phyloP scores from a whole-genome alignment of 2,888 invertebrate genomes.

The Drosophila recens region DNA sequence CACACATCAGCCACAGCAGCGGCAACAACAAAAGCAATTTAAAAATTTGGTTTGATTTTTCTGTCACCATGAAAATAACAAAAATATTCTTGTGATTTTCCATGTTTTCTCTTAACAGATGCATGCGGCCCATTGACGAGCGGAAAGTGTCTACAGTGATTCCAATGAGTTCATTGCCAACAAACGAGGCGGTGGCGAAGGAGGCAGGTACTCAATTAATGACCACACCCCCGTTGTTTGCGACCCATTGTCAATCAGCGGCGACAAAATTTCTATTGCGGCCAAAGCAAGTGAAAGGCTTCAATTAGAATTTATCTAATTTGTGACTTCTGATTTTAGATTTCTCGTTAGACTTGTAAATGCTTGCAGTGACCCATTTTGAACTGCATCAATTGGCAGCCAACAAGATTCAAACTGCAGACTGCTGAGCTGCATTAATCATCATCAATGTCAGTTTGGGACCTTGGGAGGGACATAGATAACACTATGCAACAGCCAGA shows the following conservation, averaged over 20 bases:
- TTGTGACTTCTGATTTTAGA: constrained; percentile 27
- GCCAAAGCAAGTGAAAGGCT: constrained; percentile 23
- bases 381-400: constrained; percentile 54
- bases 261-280: constrained; percentile 31
- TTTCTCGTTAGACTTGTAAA: constrained; percentile 19
- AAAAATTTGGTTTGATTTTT: constrained; percentile 21
- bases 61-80: constrained; percentile 26
- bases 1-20: constrained; percentile 21
- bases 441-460: constrained; percentile 7
- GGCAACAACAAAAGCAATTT: constrained; percentile 42
- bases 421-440: constrained; percentile 36
- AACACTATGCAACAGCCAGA: no score
- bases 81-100: constrained; percentile 47
- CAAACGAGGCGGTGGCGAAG: background rate
- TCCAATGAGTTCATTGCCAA: background rate
- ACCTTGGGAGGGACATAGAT: background rate
- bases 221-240: constrained; percentile 31
- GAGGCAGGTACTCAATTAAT: constrained; percentile 27
- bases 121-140: constrained; percentile 29
- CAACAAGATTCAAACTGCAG: constrained; percentile 46
- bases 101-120: constrained; percentile 48
- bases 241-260: constrained; percentile 54
- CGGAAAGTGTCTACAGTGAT: background rate
- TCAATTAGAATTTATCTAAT: constrained; percentile 23
- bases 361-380: constrained; percentile 17